Conservation (phyloP, 1,140 invertebrate genomes). For the Sitobion miscanthi region DNA sequence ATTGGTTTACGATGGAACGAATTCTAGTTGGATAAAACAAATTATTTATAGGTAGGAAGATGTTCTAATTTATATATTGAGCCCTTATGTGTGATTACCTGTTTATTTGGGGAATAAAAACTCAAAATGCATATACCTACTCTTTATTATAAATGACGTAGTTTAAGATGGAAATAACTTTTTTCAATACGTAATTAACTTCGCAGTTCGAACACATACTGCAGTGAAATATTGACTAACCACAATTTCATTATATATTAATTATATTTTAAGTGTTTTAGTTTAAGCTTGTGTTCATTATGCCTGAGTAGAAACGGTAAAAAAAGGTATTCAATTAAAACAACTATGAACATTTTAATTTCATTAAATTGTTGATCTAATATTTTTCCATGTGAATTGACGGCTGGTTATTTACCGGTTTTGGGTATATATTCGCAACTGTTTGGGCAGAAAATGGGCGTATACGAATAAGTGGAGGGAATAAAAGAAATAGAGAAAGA, state of each 20-base stretch:
- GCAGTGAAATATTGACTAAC: not conserved
- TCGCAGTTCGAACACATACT: not conserved
- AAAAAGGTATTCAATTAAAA: not conserved
- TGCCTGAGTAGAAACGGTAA: not conserved
- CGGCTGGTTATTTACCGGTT: slow-evolving; percentile 26
- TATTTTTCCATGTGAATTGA: slow-evolving; percentile 23
- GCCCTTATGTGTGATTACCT: no score
- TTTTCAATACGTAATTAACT: not conserved
- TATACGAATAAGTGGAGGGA: not conserved
- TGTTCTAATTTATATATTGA: no score
- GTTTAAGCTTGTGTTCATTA: not conserved
- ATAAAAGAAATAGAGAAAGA: not conserved
- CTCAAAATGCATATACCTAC: no score
- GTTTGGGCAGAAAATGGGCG: not conserved
- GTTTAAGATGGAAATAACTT: not conserved
- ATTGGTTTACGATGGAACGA: no score
- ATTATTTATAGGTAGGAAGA: no score
- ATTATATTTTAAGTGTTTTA: not conserved
- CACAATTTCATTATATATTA: not conserved
- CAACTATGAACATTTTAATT: not conserved
- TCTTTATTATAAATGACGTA: not conserved
- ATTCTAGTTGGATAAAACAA: no score
- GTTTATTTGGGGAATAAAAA: no score
- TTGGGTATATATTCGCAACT: not conserved
- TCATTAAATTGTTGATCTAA: slow-evolving; percentile 21